A percentile compares a stretch with the other conserved stretches of the same genome.
phyloP scores from a whole-genome alignment of 2,888 invertebrate genomes.

The Argyresthia albistria region DNA sequence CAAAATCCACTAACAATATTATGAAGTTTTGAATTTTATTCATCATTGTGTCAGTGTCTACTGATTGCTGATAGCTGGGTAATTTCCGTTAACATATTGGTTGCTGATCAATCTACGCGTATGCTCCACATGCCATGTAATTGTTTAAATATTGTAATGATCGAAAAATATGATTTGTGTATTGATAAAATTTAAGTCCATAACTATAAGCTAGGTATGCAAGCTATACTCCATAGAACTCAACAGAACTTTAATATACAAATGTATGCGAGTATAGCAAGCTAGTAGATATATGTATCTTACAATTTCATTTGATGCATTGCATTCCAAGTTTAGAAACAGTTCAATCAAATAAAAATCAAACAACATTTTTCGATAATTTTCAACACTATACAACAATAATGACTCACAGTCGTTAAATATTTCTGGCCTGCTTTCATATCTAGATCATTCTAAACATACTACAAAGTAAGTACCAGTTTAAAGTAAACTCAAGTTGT shows the following conservation, averaged over 20 bases:
- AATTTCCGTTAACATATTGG: conserved; percentile 6
- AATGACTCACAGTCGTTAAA: conserved; percentile 42
- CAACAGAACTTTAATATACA: background rate
- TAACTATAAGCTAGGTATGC: conserved; percentile 31
- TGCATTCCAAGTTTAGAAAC: conserved; percentile 60
- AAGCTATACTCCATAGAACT: conserved; percentile 27
- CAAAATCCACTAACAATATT: conserved; percentile 11
- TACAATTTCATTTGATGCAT: conserved; percentile 68
- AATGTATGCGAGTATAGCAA: conserved; percentile 35
- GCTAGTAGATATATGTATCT: conserved; percentile 64
- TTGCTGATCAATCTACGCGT: background rate
- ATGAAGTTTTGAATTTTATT: conserved; percentile 23
- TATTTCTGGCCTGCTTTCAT: conserved; percentile 45
- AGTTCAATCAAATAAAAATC: conserved; percentile 70
- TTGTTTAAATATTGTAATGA: too few species aligned
- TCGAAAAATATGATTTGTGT: too few species aligned
- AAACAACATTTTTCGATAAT: conserved; percentile 46
- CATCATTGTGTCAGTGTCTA: conserved; percentile 2
- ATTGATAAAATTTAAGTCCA: conserved; percentile 11
- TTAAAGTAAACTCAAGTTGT: too few species aligned
- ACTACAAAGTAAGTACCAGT: too few species aligned
- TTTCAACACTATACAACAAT: conserved; percentile 37
- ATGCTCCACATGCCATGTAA: too few species aligned
- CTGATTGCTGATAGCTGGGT: too few species aligned
- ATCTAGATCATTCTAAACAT: too few species aligned